phyloP scores from a whole-genome alignment of 2,888 invertebrate genomes.

The Ennomos erosarius region DNA sequence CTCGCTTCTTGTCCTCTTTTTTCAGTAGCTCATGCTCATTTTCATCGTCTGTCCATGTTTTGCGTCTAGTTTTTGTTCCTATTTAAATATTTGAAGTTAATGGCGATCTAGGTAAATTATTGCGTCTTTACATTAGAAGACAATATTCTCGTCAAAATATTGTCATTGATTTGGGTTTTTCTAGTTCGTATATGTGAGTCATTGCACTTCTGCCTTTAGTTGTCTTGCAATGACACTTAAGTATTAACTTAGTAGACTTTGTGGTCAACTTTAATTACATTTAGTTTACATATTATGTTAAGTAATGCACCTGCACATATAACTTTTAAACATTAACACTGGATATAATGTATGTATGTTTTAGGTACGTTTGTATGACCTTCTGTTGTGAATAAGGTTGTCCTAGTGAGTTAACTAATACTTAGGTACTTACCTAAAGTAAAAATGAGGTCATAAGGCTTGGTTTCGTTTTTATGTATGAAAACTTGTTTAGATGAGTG shows the following conservation, averaged over 20 bases:
- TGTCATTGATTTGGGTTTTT: constrained; percentile 20
- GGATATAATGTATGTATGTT: neutral
- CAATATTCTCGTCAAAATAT: constrained; percentile 4
- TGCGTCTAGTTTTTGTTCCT: constrained; percentile 1
- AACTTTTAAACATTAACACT: too few relatives aligned
- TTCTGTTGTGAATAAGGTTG: too few relatives aligned
- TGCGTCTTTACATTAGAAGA: neutral
- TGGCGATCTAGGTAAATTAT: neutral
- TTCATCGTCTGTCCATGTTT: neutral
- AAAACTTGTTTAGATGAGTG: too few relatives aligned
- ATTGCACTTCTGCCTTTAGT: neutral
- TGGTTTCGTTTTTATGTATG: too few relatives aligned
- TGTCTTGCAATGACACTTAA: constrained; percentile 21
- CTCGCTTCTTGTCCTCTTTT: too few relatives aligned
- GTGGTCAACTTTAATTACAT: constrained; percentile 20
- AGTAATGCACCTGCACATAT: too few relatives aligned
- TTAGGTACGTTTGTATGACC: too few relatives aligned
- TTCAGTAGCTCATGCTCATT: neutral
- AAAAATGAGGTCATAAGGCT: too few relatives aligned
- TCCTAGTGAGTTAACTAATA: too few relatives aligned
- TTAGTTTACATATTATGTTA: too few relatives aligned
- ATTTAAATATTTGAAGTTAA: constrained; percentile 16
- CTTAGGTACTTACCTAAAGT: too few relatives aligned
- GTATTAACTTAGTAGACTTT: constrained; percentile 3
- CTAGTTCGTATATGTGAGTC: constrained; percentile 13